Evolutionary conservation across 1,140 invertebrate genomes (phyloP).

Genomic region (Anastrepha ludens): DNA sequence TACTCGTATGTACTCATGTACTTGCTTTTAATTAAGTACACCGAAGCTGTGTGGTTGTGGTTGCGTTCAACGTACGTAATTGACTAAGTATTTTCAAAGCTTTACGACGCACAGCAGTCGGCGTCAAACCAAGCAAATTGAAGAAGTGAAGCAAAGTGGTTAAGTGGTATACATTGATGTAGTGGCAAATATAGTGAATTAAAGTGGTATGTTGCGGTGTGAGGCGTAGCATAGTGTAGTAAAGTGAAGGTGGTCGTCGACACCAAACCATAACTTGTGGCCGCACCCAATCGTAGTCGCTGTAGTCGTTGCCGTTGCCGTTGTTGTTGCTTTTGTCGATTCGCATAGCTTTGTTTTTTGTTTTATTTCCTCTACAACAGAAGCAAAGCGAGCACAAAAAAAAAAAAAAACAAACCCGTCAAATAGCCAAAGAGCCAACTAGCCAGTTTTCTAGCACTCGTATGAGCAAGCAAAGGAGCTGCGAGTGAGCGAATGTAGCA

Average conservation of each 20-base stretch:
- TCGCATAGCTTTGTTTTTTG: slow-evolving; percentile 41
- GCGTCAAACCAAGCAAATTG: slow-evolving; percentile 45
- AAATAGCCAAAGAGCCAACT: slow-evolving; percentile 44
- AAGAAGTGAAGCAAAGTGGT: slow-evolving; percentile 22
- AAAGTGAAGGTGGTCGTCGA: slow-evolving; percentile 56
- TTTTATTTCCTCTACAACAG: background rate
- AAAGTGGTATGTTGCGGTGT: background rate
- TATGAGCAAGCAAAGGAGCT: slow-evolving; percentile 29
- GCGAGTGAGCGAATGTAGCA: background rate
- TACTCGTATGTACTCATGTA: background rate
- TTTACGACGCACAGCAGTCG: slow-evolving; percentile 38
- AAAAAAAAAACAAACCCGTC: slow-evolving; percentile 19
- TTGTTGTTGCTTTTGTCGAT: slow-evolving; percentile 14
- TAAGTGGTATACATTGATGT: slow-evolving; percentile 50
- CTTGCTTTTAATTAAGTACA: slow-evolving; percentile 45
- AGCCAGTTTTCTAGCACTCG: slow-evolving; percentile 42
- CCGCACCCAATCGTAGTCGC: slow-evolving; percentile 55
- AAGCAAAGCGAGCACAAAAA: slow-evolving; percentile 13
- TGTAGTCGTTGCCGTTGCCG: slow-evolving; percentile 17
- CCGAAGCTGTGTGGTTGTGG: slow-evolving; percentile 32
- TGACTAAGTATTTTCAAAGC: slow-evolving; percentile 51
- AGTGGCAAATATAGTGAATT: slow-evolving; percentile 44
- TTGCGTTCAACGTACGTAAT: slow-evolving; percentile 35
- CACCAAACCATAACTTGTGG: slow-evolving; percentile 56
- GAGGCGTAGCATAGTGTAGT: background rate